phyloP scores from a whole-genome alignment of 2,797 vertebrate genomes.

The Lutjanus argentimaculatus region DNA sequence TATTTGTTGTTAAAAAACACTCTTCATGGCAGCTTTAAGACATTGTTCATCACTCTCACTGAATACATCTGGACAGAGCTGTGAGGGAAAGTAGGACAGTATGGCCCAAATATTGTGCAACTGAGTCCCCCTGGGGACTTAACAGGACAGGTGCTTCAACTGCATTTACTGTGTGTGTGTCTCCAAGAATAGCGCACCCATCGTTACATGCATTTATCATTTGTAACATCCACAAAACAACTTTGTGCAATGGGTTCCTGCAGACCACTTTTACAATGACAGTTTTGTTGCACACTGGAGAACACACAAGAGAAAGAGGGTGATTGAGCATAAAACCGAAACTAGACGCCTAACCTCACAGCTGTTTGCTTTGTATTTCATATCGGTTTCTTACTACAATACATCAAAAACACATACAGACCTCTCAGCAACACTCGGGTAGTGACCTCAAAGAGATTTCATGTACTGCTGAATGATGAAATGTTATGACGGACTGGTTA shows the following conservation, averaged over 20 bases:
- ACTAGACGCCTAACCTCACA: neutral
- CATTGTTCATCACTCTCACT: constrained; percentile 36
- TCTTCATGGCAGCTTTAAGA: constrained; percentile 22
- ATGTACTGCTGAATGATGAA: neutral
- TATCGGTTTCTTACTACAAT: neutral
- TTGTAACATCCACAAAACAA: constrained; percentile 1
- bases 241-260: neutral
- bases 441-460: neutral
- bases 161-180: constrained; percentile 2
- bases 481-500: neutral
- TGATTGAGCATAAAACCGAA: neutral
- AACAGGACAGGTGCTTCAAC: constrained; percentile 46
- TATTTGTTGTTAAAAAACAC: constrained; percentile 13
- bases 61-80: constrained; percentile 22
- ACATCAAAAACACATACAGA: neutral
- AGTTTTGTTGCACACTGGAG: neutral
- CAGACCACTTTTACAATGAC: neutral
- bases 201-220: constrained; percentile 23
- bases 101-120: constrained; percentile 45
- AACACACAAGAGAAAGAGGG: neutral
- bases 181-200: constrained; percentile 45
- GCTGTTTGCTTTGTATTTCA: constrained; percentile 2
- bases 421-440: neutral
- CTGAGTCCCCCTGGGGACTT: constrained; percentile 41
- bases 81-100: constrained; percentile 63